Evolutionary conservation across 2,888 invertebrate species (phyloP).

Genomic region (Patella pellucida): DNA sequence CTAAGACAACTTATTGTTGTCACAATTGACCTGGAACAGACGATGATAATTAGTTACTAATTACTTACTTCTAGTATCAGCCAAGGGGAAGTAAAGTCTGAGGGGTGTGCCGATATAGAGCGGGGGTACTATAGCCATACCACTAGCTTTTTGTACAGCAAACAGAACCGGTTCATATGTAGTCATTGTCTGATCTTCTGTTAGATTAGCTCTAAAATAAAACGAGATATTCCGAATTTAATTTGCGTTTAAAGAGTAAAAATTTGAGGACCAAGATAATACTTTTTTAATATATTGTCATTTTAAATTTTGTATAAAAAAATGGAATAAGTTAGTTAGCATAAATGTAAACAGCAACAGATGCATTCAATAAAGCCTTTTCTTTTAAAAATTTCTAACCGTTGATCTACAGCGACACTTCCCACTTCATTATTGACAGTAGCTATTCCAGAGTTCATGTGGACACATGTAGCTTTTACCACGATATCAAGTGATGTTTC

Average conservation of each 20-base stretch:
- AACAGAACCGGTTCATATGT: conserved; percentile 17
- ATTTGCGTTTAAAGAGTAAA: no score
- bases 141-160: conserved; percentile 9
- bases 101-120: conserved; percentile 16
- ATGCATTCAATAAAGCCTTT: no score
- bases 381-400: background rate
- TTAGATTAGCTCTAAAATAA: conserved; percentile 10
- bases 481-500: conserved; percentile 7
- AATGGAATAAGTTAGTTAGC: no score
- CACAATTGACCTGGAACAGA: no score
- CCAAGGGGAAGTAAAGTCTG: conserved; percentile 13
- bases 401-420: conserved; percentile 11
- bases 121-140: background rate
- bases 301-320: no score
- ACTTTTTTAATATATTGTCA: no score
- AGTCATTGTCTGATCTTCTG: background rate
- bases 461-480: conserved; percentile 13
- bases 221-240: background rate
- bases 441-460: background rate
- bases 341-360: no score
- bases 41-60: no score
- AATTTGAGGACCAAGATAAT: no score
- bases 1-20: no score
- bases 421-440: background rate
- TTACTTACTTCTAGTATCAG: conserved; percentile 13